Base-by-base conservation (phyloP, 2,888 invertebrate genomes). In the Tetragonula carbonaria region DNA sequence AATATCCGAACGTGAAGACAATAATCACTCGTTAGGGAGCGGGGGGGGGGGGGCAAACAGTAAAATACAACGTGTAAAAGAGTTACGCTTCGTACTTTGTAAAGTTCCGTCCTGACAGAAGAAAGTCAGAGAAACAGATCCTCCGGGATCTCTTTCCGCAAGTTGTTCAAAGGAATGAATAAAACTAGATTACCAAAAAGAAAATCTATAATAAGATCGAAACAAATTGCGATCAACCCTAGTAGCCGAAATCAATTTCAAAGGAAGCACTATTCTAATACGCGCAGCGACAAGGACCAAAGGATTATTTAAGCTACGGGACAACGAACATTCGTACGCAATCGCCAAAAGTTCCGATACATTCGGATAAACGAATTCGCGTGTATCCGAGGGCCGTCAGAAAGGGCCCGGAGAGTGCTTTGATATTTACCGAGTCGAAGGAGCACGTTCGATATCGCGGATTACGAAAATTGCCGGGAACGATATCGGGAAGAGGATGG, bases 381-480 rank as follows among this genome's bases (percentile, higher is more conserved):
- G 57, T n/a, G 50, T 13, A 11, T 33, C n/a, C 38, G 21, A 28
- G 28, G 74, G 65, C 28, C 71, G 66, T 80, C 73, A 18, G 38
- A 16, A 33, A 38, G 28, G 28, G 18, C 23, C 38, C n/a, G 38
- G 59, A 62, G 63, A 76, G 68, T 59, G 84, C 74, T 79, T 83
- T 72, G 84, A 83, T 85, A 80, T 81, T 84, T 80, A 84, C 77
- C 80, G 77, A 21, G 67, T 5, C 55, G 66, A 14, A 18, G 38
- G 45, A 51, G 62, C 57, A 45, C 45, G 8, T 11, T 59, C 50
- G 67, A 78, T 74, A 82, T 80, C 80, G 73, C n/a, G 85, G 65
- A 77, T 84, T 82, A 84, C 77, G 87, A 77, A 85, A 87, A 87
- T 86, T 80, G 77, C 81, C 70, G 21, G 57, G 68, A 63, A 74